Evolutionary conservation across 2,113 vertebrate genomes (phyloP), one percentile per base, ranked within the genome.

Genomic region (Xenus cinereus): DNA sequence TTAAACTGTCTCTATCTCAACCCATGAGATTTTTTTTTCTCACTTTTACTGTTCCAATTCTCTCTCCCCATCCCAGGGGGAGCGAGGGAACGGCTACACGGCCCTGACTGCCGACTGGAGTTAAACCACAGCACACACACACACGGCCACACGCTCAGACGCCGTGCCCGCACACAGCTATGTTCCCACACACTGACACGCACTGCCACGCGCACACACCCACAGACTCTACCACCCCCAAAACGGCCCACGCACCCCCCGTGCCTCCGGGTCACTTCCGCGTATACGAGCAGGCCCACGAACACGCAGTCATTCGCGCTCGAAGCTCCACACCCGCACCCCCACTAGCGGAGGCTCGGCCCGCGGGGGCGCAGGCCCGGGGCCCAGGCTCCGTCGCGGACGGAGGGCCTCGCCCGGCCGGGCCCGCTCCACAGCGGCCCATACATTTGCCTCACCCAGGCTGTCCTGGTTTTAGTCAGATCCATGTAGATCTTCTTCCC

Each of bases 291-390:
- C 45, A 4, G 30, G 27, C 27, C 17, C 33, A 12, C 19, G 4
- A 4, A 8, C 48, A 6, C 6, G 10, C 39, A 8, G 19, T 1
- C 5, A 5, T 51, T 8, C 46, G 2, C 7, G 3, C 2, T 27
- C 6, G 8, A 5, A 45, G 21, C 53, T 5, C 37, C 6, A 3
- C 33, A 3, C 28, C 23, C 78, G 3, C 35, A 24, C 15, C 22
- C 2, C 4, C 4, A 4, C 6, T 5, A 12, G 13, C 6, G 12
- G 16, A 7, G 33, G 32, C 43, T 5, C 4, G 27, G 37, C 46
- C 53, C 15, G 6, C 45, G 39, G 41, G 33, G 30, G 13, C 27
- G 27, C 43, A 6, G 43, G 11, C 37, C 37, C 54, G 26, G 32
- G 46, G 18, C 48, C 19, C 39, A 6, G n/a, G 19, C 13, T 33